These are phyloP conservation scores for Adela reaumurella DNA, from an alignment of 2,888 invertebrate genomes.

Conservation along the genomic window DNA sequence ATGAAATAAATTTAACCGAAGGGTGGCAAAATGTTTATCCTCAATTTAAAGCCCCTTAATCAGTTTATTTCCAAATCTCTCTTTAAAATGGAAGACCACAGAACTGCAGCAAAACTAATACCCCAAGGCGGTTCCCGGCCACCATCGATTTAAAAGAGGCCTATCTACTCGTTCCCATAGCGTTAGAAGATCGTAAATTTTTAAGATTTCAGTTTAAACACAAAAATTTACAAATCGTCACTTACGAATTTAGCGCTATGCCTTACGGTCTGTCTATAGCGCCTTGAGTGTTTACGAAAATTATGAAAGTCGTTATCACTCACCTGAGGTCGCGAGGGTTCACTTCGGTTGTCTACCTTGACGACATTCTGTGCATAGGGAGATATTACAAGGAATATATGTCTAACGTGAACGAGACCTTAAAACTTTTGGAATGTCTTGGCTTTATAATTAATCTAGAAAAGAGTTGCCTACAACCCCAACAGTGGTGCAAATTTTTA, in stretches of 20 bases:
- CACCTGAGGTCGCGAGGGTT: constrained; percentile 2
- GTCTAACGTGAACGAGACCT: not conserved
- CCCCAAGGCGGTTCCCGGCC: not conserved
- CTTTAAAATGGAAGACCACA: not conserved
- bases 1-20: too few species aligned
- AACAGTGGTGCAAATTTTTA: constrained; percentile 6
- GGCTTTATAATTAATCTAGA: constrained; percentile 9
- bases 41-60: constrained; percentile 5
- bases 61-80: too few species aligned
- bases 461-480: constrained; percentile 5
- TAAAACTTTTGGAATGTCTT: constrained; percentile 1
- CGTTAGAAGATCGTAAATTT: too few species aligned
- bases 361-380: constrained; percentile 6
- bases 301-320: constrained; percentile 6
- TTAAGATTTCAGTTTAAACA: constrained; percentile 8
- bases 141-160: not conserved
- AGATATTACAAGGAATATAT: constrained; percentile 2
- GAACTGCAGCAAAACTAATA: not conserved
- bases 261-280: constrained; percentile 9
- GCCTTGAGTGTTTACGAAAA: constrained; percentile 8
- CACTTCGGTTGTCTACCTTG: constrained; percentile 5
- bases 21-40: constrained; percentile 9
- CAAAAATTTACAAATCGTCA: not conserved
- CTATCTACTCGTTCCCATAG: too few species aligned
- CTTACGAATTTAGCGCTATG: constrained; percentile 8